Conservation (phyloP, 2,797 vertebrate species). For the Sandelia bainsii region DNA sequence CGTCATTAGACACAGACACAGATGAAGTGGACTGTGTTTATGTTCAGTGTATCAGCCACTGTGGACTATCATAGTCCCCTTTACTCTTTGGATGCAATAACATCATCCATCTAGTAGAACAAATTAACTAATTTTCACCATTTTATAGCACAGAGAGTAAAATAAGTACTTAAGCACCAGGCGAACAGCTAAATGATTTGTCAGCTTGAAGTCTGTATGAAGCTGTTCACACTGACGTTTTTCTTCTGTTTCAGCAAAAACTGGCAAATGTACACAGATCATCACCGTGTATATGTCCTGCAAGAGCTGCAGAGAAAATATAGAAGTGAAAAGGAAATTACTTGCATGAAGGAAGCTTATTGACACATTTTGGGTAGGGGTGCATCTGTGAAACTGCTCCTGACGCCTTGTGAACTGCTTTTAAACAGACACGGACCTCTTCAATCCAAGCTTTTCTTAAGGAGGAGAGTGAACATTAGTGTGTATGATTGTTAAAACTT, state of each 20-base stretch:
- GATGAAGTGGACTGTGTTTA: slow-evolving; percentile 79
- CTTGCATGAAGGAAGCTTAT: background rate
- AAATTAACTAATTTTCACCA: slow-evolving; percentile 35
- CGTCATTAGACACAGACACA: slow-evolving; percentile 79
- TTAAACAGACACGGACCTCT: too few species aligned
- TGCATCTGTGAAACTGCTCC: too few species aligned
- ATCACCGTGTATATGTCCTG: too few species aligned
- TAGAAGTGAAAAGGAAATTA: background rate
- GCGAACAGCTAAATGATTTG: background rate
- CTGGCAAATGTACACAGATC: background rate
- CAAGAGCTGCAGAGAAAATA: background rate
- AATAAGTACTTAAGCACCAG: background rate
- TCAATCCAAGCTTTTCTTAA: too few species aligned
- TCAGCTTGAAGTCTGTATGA: background rate
- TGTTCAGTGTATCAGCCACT: slow-evolving; percentile 68
- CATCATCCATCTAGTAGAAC: slow-evolving; percentile 36
- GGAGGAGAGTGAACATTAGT: too few species aligned
- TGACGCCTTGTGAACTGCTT: background rate
- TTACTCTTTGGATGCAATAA: slow-evolving; percentile 48
- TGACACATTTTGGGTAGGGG: background rate
- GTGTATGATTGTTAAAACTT: too few species aligned
- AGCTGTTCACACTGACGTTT: background rate
- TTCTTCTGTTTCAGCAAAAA: too few species aligned
- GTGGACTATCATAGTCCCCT: slow-evolving; percentile 42
- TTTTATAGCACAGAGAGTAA: slow-evolving; percentile 20